Evolutionary conservation across 2,888 invertebrate species (phyloP).

Genomic region (Morinoia aosen): DNA sequence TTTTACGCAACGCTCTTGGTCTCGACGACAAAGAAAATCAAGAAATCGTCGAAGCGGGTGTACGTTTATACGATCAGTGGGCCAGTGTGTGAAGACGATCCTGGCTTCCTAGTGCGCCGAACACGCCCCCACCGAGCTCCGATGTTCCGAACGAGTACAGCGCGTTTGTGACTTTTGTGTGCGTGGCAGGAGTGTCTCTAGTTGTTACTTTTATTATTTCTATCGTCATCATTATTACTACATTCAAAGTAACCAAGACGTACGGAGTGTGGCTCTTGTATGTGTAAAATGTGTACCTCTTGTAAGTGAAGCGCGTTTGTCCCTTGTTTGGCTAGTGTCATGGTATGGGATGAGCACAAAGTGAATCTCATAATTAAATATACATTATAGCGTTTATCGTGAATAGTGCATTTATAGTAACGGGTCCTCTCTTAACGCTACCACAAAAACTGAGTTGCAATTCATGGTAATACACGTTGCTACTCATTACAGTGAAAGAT

Average conservation of each 20-base stretch:
- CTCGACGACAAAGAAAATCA: constrained; percentile 13
- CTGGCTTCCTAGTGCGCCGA: neutral
- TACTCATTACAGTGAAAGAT: no score
- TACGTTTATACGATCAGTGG: constrained; percentile 37
- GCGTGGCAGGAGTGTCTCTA: neutral
- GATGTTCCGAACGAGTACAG: neutral
- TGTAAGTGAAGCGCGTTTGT: neutral
- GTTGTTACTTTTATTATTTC: neutral
- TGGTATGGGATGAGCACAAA: no score
- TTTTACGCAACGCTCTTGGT: constrained; percentile 42
- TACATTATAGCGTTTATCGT: no score
- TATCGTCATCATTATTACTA: no score
- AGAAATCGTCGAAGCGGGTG: neutral
- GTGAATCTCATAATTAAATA: no score
- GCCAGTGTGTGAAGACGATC: constrained; percentile 36
- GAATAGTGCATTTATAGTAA: no score
- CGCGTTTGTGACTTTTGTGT: neutral
- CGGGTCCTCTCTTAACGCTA: no score
- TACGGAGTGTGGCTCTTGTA: neutral
- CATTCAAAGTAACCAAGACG: no score
- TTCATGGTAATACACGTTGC: no score
- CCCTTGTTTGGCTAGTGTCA: neutral
- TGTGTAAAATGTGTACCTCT: neutral
- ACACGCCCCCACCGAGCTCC: neutral
- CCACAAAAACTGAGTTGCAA: no score